A percentile compares a stretch with the other conserved stretches of the same genome.
Evolutionary conservation across 2,113 vertebrate genomes (phyloP).

Genomic region (Gavia stellata): DNA sequence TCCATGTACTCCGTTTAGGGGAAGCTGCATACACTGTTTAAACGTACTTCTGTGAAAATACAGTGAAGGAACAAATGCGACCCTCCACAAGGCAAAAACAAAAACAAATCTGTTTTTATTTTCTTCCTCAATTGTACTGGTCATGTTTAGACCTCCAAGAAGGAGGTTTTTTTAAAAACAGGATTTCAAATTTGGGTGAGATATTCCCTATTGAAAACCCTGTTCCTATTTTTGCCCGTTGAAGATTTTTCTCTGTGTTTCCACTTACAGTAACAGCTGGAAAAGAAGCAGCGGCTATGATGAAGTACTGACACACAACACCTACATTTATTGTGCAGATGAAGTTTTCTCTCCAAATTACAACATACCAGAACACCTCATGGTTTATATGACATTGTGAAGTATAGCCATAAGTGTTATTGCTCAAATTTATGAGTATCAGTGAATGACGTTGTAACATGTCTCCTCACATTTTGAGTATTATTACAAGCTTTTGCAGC

Average conservation of each 20-base stretch:
- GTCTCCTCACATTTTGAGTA: neutral
- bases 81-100: neutral
- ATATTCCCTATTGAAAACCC: neutral
- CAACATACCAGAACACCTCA: neutral
- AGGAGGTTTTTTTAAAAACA: neutral
- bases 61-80: neutral
- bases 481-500: neutral
- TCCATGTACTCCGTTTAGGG: neutral
- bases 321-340: neutral
- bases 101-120: neutral
- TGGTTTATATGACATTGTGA: fast-evolving
- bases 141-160: neutral
- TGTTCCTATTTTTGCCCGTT: neutral
- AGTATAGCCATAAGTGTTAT: neutral
- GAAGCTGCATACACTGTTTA: neutral
- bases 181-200: fast-evolving
- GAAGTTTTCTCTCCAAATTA: neutral
- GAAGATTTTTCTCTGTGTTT: neutral
- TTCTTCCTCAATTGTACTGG: neutral
- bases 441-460: fast-evolving
- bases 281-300: neutral
- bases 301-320: neutral
- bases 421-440: neutral
- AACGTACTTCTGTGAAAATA: neutral
- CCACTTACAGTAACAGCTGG: neutral